Percentiles rank a stretch among this genome's conserved stretches.
Conservation (phyloP, 1,140 invertebrate species). For the Subanguina moxae region DNA sequence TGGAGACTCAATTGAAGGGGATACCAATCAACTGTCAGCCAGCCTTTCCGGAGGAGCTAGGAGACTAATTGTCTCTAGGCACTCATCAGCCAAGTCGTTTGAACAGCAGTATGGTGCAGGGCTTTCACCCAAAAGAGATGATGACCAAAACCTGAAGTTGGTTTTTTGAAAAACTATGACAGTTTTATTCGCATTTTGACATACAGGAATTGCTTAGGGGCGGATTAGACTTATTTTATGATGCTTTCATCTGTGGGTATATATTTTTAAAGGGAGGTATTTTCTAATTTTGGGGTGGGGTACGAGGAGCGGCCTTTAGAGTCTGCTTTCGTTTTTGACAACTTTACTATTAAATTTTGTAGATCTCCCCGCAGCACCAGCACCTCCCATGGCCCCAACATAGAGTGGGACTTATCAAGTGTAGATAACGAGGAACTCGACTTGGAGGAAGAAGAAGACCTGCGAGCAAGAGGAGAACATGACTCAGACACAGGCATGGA, state of each 20-base stretch:
- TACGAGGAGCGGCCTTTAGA: no score
- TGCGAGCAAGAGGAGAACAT: constrained; percentile 19
- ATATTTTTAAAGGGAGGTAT: no score
- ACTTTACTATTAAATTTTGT: not conserved
- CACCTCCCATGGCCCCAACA: not conserved
- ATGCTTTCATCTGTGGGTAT: no score
- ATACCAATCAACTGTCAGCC: not conserved
- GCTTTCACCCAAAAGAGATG: not conserved
- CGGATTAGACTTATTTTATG: no score
- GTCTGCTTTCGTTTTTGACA: no score
- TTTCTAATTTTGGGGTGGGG: no score
- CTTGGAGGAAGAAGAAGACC: constrained; percentile 32
- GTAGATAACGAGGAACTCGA: constrained; percentile 33
- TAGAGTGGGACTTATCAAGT: constrained; percentile 20
- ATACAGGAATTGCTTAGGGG: no score
- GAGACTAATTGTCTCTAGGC: not conserved
- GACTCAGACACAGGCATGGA: constrained; percentile 51
- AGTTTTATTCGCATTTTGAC: no score
- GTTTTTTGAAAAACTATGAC: not conserved
- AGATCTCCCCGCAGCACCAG: constrained; percentile 1
- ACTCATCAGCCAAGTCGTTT: not conserved
- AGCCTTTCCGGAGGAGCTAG: not conserved
- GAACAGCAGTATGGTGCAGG: not conserved
- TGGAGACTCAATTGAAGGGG: not conserved
- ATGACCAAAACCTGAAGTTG: not conserved